Conservation (phyloP, 1,140 invertebrate species). For the Solen grandis region DNA sequence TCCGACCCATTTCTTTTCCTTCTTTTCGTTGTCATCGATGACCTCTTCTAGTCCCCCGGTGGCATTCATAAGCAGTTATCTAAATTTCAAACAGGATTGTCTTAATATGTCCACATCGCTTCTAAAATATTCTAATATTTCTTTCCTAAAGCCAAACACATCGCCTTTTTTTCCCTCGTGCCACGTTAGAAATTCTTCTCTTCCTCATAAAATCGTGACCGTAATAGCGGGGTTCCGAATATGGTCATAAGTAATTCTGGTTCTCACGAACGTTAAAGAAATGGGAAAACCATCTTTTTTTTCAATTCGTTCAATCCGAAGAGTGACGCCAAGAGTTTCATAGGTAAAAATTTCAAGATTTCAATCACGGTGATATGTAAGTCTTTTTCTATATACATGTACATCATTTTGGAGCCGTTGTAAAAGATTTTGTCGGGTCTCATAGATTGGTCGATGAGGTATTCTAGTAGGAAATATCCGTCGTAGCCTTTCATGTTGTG, state of each 20-base stretch:
- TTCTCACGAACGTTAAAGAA: conserved; percentile 22
- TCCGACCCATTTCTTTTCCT: background rate
- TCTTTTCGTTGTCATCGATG: conserved; percentile 2
- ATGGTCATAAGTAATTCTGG: conserved; percentile 19
- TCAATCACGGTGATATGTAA: conserved; percentile 22
- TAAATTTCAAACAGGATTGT: too few relatives aligned
- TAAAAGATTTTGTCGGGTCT: conserved; percentile 13
- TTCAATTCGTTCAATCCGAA: conserved; percentile 46
- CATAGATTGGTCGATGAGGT: too few relatives aligned
- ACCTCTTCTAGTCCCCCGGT: too few relatives aligned
- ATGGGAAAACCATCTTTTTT: conserved; percentile 46
- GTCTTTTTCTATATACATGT: conserved; percentile 14
- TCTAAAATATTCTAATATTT: conserved; percentile 50
- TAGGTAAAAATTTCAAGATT: conserved; percentile 35
- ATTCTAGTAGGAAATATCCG: too few relatives aligned
- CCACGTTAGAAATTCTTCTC: conserved; percentile 41
- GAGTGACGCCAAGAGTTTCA: conserved; percentile 17
- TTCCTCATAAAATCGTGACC: conserved; percentile 22
- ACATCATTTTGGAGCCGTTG: too few relatives aligned
- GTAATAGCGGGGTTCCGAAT: background rate
- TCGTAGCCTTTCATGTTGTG: too few relatives aligned
- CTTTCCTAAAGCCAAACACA: conserved; percentile 51
- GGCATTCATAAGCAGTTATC: too few relatives aligned
- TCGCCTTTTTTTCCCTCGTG: conserved; percentile 25
- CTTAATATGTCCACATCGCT: conserved; percentile 57